phyloP scores from a whole-genome alignment of 92 coral and sea anemone genomes.

The Scolanthus callimorphus region DNA sequence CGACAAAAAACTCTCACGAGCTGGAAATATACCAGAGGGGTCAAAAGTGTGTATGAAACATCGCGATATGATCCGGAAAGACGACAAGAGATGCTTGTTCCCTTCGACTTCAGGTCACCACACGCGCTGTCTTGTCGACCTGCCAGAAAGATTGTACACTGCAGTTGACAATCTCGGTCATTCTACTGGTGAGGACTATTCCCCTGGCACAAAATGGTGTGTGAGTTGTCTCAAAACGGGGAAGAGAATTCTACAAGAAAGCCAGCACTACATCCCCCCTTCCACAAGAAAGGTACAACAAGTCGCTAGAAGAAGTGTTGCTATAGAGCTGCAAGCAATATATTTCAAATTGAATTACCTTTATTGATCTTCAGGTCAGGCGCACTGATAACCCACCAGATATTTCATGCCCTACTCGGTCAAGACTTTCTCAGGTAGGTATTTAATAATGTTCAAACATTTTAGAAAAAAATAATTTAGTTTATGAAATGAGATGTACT shows the following conservation, averaged over 20 bases:
- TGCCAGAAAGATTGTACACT: slow-evolving; percentile 11
- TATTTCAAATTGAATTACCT: not conserved
- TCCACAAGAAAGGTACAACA: slow-evolving; percentile 1
- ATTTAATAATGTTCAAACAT: not conserved
- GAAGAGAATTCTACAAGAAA: not conserved
- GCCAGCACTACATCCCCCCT: not conserved
- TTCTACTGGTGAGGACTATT: not conserved
- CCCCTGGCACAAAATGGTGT: slow-evolving; percentile 18
- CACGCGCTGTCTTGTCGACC: not conserved
- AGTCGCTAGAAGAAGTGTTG: too few species aligned
- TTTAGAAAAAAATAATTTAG: not conserved
- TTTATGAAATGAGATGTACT: not conserved
- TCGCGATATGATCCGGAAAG: slow-evolving; percentile 15
- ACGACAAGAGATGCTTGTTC: slow-evolving; percentile 23
- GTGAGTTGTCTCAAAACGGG: slow-evolving; percentile 5
- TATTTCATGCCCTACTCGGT: not conserved
- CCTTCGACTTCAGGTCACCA: not conserved
- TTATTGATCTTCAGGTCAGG: not conserved
- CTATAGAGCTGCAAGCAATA: not conserved
- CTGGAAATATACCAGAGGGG: slow-evolving; percentile 1
- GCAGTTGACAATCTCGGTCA: slow-evolving; percentile 6
- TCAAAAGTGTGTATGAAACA: slow-evolving; percentile 7
- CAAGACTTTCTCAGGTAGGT: slow-evolving; percentile 6
- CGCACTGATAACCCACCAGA: not conserved
- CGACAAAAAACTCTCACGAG: not conserved